A percentile compares a stretch with the other conserved stretches of the same genome.
Conservation (phyloP, 2,888 invertebrate genomes). For the Prosopocoilus inquinatus region DNA sequence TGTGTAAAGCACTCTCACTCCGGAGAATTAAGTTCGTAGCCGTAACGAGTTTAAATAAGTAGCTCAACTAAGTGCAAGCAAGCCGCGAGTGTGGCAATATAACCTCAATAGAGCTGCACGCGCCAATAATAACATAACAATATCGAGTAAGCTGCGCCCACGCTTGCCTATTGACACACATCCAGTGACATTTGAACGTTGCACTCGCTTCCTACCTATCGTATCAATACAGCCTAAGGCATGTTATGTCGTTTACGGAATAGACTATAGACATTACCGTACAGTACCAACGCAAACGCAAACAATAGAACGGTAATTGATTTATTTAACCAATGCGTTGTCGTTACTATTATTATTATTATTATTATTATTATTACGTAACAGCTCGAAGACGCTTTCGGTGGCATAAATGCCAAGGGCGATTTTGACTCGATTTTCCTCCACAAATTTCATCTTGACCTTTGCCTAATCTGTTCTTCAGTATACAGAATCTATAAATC, state of each 20-base stretch:
- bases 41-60: conserved; percentile 21
- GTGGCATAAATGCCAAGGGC: too few species aligned
- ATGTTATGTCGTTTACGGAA: conserved; percentile 1
- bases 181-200: conserved; percentile 38
- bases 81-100: conserved; percentile 31
- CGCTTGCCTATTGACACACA: conserved; percentile 40
- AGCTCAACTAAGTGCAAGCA: conserved; percentile 26
- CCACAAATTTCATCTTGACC: too few species aligned
- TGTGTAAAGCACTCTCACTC: conserved; percentile 17
- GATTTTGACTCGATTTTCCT: too few species aligned
- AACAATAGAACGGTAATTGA: conserved; percentile 2
- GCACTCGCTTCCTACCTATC: conserved; percentile 31
- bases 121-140: conserved; percentile 42
- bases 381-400: too few species aligned
- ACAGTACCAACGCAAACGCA: too few species aligned
- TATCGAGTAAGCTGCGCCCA: conserved; percentile 42
- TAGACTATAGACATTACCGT: conserved; percentile 1
- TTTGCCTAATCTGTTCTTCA: too few species aligned
- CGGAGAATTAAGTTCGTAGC: conserved; percentile 17
- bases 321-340: conserved; percentile 2
- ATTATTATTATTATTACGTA: background rate
- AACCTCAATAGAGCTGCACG: conserved; percentile 40
- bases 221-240: background rate
- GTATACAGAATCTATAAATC: too few species aligned
- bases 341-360: too few species aligned